Evolutionary conservation across 2,113 vertebrate genomes (phyloP), one percentile per base, ranked within the genome.

Genomic region (Sinosuthora webbiana): DNA sequence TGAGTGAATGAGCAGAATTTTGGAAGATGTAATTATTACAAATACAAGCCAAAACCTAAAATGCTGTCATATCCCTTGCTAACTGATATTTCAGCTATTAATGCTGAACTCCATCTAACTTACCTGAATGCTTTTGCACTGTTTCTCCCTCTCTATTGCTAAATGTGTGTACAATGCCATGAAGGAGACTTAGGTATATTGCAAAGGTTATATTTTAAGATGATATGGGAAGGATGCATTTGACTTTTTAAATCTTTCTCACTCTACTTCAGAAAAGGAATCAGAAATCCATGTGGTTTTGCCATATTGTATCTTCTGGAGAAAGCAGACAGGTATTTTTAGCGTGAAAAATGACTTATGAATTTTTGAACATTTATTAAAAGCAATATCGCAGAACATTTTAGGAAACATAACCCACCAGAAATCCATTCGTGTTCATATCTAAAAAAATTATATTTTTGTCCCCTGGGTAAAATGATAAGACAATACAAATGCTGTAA

Each of bases 321-420:
- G 70, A 89, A 89, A 91, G 70, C n/a, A 91, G 78, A 74, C 6
- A 8, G 44, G 27, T 60, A 91, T 81, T 94, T 90, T 93, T 87
- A 94, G 71, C 42, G 37, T 52, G 56, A 95, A 85, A 84, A 93
- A 93, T 1, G 2, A 82, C 75, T 92, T 87, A 68, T 3, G 41
- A 90, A 88, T 91, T 93, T 96, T 96, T 88, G 92, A 94, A 76
- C 49, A 79, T 81, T 86, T 94, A 94, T 96, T 95, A 94, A 95
- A 95, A 96, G 87, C 78, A 73, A 50, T 53, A 77, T 15, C 67
- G 42, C 1, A 0, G 62, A 81, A 73, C 41, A 86, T 65, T 88
- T 86, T 80, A 88, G 82, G 71, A 92, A 96, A 90, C 55, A 83
- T 7, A 93, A 94, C 37, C 71, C 42, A 85, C 87, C 55, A 78